Base-by-base conservation (phyloP, 2,797 vertebrate species). In the Crocidura indochinensis region DNA sequence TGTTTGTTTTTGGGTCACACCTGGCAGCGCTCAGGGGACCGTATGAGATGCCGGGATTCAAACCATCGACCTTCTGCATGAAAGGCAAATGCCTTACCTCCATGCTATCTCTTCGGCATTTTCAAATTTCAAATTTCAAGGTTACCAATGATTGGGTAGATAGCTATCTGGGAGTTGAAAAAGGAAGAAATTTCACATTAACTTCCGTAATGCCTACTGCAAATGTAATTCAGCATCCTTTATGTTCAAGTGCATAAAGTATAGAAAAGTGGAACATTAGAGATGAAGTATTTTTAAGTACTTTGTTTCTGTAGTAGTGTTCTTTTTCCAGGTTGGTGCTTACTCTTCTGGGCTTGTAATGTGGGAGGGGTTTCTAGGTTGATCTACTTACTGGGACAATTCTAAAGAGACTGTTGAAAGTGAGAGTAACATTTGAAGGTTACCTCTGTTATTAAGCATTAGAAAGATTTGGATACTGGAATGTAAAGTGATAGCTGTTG, bases 401-500 rank as follows among this genome's bases (percentile, higher is more conserved):
- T 81, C 74, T 87, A 60, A 89, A 78, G 65, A 83, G 65, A 67
- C 53, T 87, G 27, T 90, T 51, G 29, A 65, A 73, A n/a, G 44
- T 75, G 72, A 80, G 27, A 69, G 91, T 89, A 83, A 72, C 51
- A 75, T 92, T 69, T 84, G 74, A 94, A 86, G 71, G 60, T 69
- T 83, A 38, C 82, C 62, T 85, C 83, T 91, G 65, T 89, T 89
- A 17, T 14, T 73, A 79, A 65, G 17, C 77, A n/a, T 68, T 69
- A 71, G 92, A 83, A 94, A 73, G 60, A 77, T 49, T 49, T 87
- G 84, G 65, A 79, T 91, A 92, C 72, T 92, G 29, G 64, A 77
- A 24, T 92, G 80, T 71, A 83, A 92, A 24, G 72, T 64, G 49
- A 86, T 65, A 84, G 17, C n/a, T 86, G 8, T 20, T 60, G 22